phyloP scores from a whole-genome alignment of 64 coral and sea anemone genomes.

The Anthopleura sola region DNA sequence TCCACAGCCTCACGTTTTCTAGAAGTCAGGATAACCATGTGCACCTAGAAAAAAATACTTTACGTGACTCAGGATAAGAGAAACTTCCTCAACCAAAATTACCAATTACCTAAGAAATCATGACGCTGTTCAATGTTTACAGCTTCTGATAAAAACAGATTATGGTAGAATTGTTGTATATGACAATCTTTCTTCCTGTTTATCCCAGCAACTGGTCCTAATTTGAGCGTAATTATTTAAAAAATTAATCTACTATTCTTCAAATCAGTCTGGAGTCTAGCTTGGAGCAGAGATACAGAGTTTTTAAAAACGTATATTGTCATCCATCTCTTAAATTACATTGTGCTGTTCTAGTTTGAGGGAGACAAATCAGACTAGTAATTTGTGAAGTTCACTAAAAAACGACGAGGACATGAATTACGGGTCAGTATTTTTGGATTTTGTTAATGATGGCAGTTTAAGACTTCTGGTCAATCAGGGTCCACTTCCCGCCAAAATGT shows the following conservation, averaged over 20 bases:
- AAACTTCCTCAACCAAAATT: not conserved
- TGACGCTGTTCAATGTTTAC: not conserved
- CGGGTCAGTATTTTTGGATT: not conserved
- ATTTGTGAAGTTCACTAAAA: not conserved
- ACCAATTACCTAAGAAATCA: not conserved
- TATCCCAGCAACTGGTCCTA: not conserved
- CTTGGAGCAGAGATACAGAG: not conserved
- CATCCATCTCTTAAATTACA: not conserved
- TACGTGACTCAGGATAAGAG: not conserved
- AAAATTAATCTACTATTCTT: not conserved
- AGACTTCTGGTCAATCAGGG: not conserved
- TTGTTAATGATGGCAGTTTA: not conserved
- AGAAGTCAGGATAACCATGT: too few relatives aligned
- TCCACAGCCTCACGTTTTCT: too few relatives aligned
- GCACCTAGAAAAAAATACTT: not conserved
- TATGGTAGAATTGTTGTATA: not conserved
- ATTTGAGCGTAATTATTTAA: not conserved
- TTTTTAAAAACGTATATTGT: not conserved
- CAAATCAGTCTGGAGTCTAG: not conserved
- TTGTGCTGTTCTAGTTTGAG: not conserved
- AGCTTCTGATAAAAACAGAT: not conserved
- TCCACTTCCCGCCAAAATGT: not conserved
- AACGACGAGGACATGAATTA: not conserved
- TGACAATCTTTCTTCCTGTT: constrained; percentile 4
- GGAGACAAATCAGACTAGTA: not conserved